Evolutionary conservation across 2,797 vertebrate species (phyloP).

Genomic region (Darevskia nairensis): DNA sequence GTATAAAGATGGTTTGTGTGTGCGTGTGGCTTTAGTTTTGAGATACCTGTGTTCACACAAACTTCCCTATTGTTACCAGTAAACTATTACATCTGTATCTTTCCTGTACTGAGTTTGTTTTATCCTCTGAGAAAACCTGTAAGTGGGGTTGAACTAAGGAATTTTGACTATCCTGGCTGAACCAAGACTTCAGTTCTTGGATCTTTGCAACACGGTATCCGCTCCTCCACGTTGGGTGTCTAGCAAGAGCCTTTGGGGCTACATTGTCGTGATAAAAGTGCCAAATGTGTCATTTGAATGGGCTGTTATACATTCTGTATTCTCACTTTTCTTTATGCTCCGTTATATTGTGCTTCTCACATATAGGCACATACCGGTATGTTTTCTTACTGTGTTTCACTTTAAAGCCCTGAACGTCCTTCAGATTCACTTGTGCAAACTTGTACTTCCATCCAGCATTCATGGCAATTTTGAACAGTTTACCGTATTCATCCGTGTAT

Average conservation of each 20-base stretch:
- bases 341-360: background rate
- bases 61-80: no score
- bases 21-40: background rate
- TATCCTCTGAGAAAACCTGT: background rate
- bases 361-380: background rate
- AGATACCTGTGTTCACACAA: background rate
- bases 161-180: background rate
- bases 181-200: background rate
- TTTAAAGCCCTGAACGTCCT: no score
- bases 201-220: background rate
- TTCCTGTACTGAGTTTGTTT: background rate
- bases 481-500: no score
- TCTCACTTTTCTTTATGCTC: background rate
- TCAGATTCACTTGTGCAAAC: no score
- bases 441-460: no score
- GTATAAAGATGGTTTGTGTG: background rate
- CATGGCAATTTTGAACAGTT: no score
- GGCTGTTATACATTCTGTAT: background rate
- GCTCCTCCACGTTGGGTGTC: background rate
- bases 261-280: background rate
- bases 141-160: background rate
- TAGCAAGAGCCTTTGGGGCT: background rate
- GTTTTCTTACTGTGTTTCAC: no score
- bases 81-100: background rate
- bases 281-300: background rate